Evolutionary conservation across 1,140 invertebrate genomes (phyloP).

Genomic region (Palaemon carinicauda): DNA sequence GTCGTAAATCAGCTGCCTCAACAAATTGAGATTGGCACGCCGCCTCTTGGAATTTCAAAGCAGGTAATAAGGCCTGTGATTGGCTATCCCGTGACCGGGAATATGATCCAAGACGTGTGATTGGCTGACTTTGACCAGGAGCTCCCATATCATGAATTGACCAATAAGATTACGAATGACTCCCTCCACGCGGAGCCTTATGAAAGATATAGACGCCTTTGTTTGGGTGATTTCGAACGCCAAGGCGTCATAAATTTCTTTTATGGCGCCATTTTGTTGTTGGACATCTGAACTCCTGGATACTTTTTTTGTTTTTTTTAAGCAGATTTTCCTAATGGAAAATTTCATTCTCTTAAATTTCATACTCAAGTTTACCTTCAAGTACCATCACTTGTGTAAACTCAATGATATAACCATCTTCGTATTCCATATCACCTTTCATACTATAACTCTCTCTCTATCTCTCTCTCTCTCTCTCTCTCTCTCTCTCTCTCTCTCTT

Average conservation of each 20-base stretch:
- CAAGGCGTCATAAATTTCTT: constrained; percentile 46
- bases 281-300: constrained; percentile 24
- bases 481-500: too few species aligned
- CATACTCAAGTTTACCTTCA: too few species aligned
- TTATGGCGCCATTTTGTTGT: constrained; percentile 50
- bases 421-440: too few species aligned
- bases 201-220: constrained; percentile 42
- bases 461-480: too few species aligned
- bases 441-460: too few species aligned
- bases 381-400: too few species aligned
- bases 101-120: constrained; percentile 61
- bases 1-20: constrained; percentile 43
- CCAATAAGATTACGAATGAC: constrained; percentile 49
- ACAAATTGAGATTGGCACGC: constrained; percentile 43
- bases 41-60: constrained; percentile 40
- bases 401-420: too few species aligned
- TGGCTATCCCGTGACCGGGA: constrained; percentile 53
- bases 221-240: constrained; percentile 47
- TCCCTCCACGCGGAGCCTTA: background rate
- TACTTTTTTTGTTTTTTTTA: background rate
- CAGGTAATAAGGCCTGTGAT: constrained; percentile 55
- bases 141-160: constrained; percentile 37
- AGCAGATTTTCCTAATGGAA: too few species aligned
- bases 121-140: constrained; percentile 76
- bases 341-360: too few species aligned